Conservation (phyloP, 2,797 vertebrate genomes). For the Odontamblyopus rebecca region DNA sequence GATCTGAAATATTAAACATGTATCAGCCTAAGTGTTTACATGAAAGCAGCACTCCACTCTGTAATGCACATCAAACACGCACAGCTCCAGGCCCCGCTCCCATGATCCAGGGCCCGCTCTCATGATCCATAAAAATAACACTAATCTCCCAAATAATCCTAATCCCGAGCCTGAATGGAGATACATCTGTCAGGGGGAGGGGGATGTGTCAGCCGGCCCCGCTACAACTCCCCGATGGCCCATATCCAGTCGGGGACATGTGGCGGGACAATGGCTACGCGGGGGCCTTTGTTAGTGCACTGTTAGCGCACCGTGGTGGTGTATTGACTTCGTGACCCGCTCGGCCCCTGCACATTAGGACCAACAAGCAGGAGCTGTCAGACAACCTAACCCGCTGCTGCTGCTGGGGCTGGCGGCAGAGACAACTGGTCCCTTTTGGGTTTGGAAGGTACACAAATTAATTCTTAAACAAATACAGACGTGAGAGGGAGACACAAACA, state of each 20-base stretch:
- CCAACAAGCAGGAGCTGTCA: neutral
- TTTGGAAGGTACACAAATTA: neutral
- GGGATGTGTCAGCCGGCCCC: conserved; percentile 68
- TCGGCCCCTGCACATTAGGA: conserved; percentile 21
- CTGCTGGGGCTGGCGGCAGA: neutral
- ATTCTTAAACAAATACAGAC: neutral
- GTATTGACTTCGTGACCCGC: conserved; percentile 83
- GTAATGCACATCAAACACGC: conserved; percentile 40
- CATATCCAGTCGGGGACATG: conserved; percentile 84
- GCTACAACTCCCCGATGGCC: conserved; percentile 83
- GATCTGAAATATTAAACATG: neutral
- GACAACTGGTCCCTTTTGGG: neutral
- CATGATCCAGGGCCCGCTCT: conserved; percentile 54
- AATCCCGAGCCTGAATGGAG: conserved; percentile 81
- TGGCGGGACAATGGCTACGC: conserved; percentile 83
- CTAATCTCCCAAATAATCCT: conserved; percentile 71
- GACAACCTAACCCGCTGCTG: neutral
- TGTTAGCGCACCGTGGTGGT: conserved; percentile 86
- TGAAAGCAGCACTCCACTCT: conserved; percentile 9
- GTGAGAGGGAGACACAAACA: neutral
- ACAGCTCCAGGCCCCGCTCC: conserved; percentile 48
- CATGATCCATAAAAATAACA: conserved; percentile 63
- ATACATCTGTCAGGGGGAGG: conserved; percentile 76
- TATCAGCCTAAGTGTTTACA: conserved; percentile 14
- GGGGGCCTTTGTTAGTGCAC: conserved; percentile 74